A percentile compares a stretch with the other conserved stretches of the same genome.
These are phyloP conservation scores for Asteroscopus sphinx DNA, from an alignment of 2,888 invertebrate species.

Conservation along the genomic window DNA sequence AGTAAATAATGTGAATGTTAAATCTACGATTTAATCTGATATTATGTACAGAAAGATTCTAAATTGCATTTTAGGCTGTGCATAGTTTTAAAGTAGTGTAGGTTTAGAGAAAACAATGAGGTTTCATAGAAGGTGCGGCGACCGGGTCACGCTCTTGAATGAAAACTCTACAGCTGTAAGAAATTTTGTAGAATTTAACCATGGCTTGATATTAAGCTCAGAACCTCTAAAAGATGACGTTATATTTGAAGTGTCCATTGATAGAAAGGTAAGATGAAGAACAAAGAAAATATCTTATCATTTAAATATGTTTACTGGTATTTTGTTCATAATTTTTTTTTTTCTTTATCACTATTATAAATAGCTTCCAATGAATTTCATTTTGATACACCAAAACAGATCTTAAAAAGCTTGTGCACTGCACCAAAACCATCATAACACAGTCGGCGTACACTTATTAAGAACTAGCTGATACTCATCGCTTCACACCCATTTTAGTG, in stretches of 20 bases:
- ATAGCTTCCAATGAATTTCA: too few relatives aligned
- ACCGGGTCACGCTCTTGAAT: conserved; percentile 95
- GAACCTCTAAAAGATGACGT: conserved; percentile 95
- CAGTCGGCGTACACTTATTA: too few relatives aligned
- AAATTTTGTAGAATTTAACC: conserved; percentile 95
- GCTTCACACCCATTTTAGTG: too few relatives aligned
- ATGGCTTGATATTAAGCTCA: conserved; percentile 95
- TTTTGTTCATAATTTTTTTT: neutral
- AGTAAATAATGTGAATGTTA: conserved; percentile 56
- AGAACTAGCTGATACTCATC: too few relatives aligned
- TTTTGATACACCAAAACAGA: too few relatives aligned
- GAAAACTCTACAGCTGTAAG: conserved; percentile 95
- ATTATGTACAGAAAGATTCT: conserved; percentile 47
- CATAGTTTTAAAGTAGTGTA: conserved; percentile 40
- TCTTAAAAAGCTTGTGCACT: too few relatives aligned
- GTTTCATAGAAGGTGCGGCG: conserved; percentile 95
- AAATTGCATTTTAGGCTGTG: conserved; percentile 37
- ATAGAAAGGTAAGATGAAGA: conserved; percentile 93
- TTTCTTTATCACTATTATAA: too few relatives aligned
- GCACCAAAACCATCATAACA: too few relatives aligned
- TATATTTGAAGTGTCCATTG: conserved; percentile 96
- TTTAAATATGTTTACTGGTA: neutral
- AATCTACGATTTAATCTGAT: conserved; percentile 46
- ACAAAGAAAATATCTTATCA: conserved; percentile 11
- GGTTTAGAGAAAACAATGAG: conserved; percentile 78